phyloP scores from a whole-genome alignment of 2,113 vertebrate species.

The Callocephalon fimbriatum region DNA sequence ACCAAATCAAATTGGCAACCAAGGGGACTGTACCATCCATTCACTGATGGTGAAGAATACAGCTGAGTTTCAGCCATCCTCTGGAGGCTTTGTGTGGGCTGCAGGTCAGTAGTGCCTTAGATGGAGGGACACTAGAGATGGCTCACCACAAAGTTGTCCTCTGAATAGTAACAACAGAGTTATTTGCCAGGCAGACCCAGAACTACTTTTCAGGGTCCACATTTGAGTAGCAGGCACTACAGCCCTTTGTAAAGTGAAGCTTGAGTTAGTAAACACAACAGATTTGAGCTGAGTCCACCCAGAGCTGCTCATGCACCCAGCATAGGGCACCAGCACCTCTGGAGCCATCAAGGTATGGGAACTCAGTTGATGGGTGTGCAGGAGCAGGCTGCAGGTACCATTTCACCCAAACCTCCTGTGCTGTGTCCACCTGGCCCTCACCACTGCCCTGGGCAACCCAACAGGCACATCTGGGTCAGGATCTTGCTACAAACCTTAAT shows the following conservation, averaged over 20 bases:
- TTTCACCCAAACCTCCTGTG: not conserved
- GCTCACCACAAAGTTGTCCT: not conserved
- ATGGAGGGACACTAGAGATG: not conserved
- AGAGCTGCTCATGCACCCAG: not conserved
- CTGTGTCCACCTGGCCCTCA: not conserved
- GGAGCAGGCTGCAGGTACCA: not conserved
- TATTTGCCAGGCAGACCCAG: not conserved
- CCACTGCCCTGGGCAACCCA: not conserved
- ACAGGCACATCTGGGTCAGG: accelerated
- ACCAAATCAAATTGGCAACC: not conserved
- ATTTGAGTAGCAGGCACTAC: not conserved
- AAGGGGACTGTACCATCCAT: not conserved
- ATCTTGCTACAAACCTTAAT: not conserved
- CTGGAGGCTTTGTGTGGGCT: not conserved
- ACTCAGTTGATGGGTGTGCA: accelerated
- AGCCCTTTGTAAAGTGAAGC: accelerated
- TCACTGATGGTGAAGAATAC: not conserved
- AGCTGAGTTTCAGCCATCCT: not conserved
- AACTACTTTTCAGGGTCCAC: not conserved
- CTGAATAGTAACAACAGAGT: not conserved
- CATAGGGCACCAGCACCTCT: not conserved
- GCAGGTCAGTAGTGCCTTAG: not conserved
- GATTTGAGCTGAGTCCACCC: not conserved
- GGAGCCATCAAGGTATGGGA: not conserved
- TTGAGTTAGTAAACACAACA: not conserved